These are phyloP conservation scores for Atta colombica DNA, from an alignment of 1,140 invertebrate species.

Conservation along the genomic window DNA sequence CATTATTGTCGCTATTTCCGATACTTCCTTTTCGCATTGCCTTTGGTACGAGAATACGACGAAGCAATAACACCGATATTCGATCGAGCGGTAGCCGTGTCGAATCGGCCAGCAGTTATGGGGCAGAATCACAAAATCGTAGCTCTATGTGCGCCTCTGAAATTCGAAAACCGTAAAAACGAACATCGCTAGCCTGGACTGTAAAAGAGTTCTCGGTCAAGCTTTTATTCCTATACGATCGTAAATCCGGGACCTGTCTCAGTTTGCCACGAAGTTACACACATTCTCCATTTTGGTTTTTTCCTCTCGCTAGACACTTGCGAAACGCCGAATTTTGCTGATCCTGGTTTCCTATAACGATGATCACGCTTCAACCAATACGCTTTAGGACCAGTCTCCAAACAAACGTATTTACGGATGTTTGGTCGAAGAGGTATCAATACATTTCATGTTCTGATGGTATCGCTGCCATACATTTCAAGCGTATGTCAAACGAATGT, in stretches of 20 bases:
- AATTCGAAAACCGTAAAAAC: slow-evolving; percentile 55
- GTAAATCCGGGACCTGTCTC: slow-evolving; percentile 75
- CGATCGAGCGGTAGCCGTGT: slow-evolving; percentile 42
- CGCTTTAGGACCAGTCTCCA: slow-evolving; percentile 2
- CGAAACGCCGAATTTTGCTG: slow-evolving; percentile 24
- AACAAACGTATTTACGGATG: slow-evolving; percentile 2
- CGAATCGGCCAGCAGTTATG: slow-evolving; percentile 6
- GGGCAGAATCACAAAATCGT: slow-evolving; percentile 2
- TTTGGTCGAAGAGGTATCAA: background rate
- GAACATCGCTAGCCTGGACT: slow-evolving; percentile 3
- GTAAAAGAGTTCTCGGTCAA: slow-evolving; percentile 69
- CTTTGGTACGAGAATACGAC: slow-evolving; percentile 36
- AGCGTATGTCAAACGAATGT: background rate
- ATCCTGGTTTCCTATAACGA: slow-evolving; percentile 6
- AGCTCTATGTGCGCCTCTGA: background rate
- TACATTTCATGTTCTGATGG: background rate
- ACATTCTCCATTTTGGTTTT: slow-evolving; percentile 5
- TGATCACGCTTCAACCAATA: slow-evolving; percentile 15
- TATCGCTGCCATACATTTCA: background rate
- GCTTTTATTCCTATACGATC: slow-evolving; percentile 73
- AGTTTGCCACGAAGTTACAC: background rate
- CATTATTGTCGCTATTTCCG: slow-evolving; percentile 54
- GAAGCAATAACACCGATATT: slow-evolving; percentile 56
- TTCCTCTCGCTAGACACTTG: background rate
- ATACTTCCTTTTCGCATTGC: slow-evolving; percentile 45